Evolutionary conservation across 2,888 invertebrate species (phyloP).

Genomic region (Brachyopa scutellaris): DNA sequence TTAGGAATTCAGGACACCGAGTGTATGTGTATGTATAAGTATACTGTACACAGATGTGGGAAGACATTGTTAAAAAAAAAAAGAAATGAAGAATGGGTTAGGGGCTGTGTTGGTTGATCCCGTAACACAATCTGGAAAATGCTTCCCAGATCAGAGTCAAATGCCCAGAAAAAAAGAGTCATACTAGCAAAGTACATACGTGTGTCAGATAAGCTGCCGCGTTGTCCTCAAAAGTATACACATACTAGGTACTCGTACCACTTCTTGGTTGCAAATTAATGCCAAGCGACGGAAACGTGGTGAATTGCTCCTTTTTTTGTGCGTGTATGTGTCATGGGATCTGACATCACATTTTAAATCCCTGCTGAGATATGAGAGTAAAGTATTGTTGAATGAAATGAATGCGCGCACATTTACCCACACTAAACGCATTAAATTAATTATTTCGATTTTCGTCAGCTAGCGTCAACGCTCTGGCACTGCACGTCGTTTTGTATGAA

Average conservation of each 20-base stretch:
- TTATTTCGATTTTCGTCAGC: slow-evolving; percentile 38
- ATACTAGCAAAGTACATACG: slow-evolving; percentile 16
- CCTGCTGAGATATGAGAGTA: slow-evolving; percentile 30
- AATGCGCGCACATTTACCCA: slow-evolving; percentile 23
- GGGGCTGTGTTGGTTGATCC: slow-evolving; percentile 17
- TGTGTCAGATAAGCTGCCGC: slow-evolving; percentile 31
- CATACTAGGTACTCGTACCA: slow-evolving; percentile 1
- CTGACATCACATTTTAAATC: slow-evolving; percentile 36
- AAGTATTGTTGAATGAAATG: slow-evolving; percentile 42
- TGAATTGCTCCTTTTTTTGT: background rate
- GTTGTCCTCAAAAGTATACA: slow-evolving; percentile 11
- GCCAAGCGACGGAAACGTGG: slow-evolving; percentile 13
- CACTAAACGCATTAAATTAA: slow-evolving; percentile 41
- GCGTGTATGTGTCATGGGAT: slow-evolving; percentile 9
- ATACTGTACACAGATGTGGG: slow-evolving; percentile 30
- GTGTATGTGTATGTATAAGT: no score
- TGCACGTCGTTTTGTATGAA: background rate
- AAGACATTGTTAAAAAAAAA: slow-evolving; percentile 8
- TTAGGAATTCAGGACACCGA: slow-evolving; percentile 41
- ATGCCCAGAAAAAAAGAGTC: slow-evolving; percentile 16
- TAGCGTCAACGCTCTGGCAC: background rate
- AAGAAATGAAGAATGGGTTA: background rate
- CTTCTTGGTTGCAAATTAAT: slow-evolving; percentile 16
- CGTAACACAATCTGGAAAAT: slow-evolving; percentile 38
- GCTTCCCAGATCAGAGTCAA: slow-evolving; percentile 37